Conservation (phyloP, 64 coral and sea anemone species). For the Acropora tenuis region DNA sequence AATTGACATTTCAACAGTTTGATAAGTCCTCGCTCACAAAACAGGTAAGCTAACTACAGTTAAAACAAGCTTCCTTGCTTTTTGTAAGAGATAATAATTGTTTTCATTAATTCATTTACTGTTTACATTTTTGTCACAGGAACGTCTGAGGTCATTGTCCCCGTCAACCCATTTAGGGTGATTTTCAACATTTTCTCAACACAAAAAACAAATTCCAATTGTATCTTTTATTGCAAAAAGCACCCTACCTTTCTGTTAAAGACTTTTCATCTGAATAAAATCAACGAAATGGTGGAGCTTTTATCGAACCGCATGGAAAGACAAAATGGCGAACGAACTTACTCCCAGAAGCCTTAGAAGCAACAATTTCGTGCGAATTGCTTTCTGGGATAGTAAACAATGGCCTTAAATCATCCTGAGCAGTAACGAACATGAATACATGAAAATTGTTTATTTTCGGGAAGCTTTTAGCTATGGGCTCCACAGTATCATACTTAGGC, state of each 20-base stretch:
- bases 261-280: neutral
- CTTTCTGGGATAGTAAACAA: conserved; percentile 33
- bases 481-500: conserved; percentile 1
- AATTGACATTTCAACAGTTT: no score
- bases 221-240: neutral
- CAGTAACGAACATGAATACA: neutral
- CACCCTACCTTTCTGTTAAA: neutral
- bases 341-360: neutral
- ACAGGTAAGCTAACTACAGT: no score
- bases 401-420: neutral
- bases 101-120: no score
- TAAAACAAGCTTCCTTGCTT: no score
- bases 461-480: neutral
- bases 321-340: neutral
- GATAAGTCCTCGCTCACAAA: no score
- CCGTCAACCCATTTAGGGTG: neutral
- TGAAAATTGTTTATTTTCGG: neutral
- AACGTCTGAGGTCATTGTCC: no score
- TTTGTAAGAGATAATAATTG: no score
- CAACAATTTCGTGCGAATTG: neutral
- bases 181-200: neutral
- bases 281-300: neutral
- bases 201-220: neutral
- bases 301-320: neutral
- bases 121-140: no score